Conservation (phyloP, 2,797 vertebrate species). For the Lophius americanus region DNA sequence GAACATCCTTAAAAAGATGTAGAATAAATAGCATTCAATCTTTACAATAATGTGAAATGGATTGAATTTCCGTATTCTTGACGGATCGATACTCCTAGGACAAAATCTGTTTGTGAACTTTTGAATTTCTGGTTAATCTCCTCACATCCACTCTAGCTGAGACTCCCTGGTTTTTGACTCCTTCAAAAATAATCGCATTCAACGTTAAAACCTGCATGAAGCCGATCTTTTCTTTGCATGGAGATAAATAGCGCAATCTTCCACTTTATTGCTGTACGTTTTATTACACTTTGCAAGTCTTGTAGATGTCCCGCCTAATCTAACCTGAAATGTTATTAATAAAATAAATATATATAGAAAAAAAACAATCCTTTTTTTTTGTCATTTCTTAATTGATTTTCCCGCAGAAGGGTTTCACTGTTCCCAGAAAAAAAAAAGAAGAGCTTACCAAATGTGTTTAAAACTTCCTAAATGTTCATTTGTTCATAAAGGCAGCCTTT, state of each 20-base stretch:
- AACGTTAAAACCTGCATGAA: too few relatives aligned
- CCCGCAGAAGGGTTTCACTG: not conserved
- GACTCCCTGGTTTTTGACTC: slow-evolving; percentile 44
- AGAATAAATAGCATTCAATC: too few relatives aligned
- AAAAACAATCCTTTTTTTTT: not conserved
- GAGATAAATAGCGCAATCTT: slow-evolving; percentile 1
- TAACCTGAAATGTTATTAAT: slow-evolving; percentile 32
- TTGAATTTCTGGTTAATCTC: too few relatives aligned
- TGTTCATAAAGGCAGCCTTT: not conserved
- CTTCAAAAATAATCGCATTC: slow-evolving; percentile 8
- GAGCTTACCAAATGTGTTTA: too few relatives aligned
- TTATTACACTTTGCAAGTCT: slow-evolving; percentile 45
- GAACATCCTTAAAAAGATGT: not conserved
- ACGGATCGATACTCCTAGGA: too few relatives aligned
- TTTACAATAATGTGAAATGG: too few relatives aligned
- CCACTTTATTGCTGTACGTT: not conserved
- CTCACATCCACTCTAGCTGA: slow-evolving; percentile 20
- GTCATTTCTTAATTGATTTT: slow-evolving; percentile 1
- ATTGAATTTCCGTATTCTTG: too few relatives aligned
- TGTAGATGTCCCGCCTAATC: slow-evolving; percentile 43
- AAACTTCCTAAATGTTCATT: too few relatives aligned
- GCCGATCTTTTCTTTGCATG: not conserved
- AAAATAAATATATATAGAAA: slow-evolving; percentile 53
- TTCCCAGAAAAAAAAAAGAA: not conserved
- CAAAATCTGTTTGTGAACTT: too few relatives aligned